phyloP scores from a whole-genome alignment of 2,888 invertebrate genomes.

The Neoitamus cyanurus region DNA sequence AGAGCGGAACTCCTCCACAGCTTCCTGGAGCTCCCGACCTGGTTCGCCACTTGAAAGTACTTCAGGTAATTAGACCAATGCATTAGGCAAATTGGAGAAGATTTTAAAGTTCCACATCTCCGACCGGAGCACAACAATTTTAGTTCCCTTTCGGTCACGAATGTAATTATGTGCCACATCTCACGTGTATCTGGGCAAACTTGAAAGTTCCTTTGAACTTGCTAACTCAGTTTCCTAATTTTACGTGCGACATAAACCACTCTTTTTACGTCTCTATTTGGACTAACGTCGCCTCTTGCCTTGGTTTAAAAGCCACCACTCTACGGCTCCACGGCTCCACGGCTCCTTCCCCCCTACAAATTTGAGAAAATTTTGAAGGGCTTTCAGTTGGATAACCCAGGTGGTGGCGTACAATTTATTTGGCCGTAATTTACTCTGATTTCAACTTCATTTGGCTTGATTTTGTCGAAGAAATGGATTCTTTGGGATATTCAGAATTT shows the following conservation, averaged over 20 bases:
- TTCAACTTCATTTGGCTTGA: neutral
- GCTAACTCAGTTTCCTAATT: constrained; percentile 10
- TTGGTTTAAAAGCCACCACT: neutral
- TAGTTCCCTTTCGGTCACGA: constrained; percentile 16
- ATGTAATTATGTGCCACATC: constrained; percentile 24
- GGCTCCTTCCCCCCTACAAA: neutral
- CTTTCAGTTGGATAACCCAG: neutral
- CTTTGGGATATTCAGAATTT: neutral
- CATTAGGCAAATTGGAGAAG: constrained; percentile 40
- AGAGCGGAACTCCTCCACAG: constrained; percentile 4
- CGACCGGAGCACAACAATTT: constrained; percentile 29
- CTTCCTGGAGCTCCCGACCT: neutral
- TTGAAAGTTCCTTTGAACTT: constrained; percentile 16
- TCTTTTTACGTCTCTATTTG: neutral
- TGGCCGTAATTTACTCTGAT: neutral
- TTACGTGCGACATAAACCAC: neutral
- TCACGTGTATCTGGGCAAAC: neutral
- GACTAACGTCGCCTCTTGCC: neutral
- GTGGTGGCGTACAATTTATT: neutral
- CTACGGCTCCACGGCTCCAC: neutral
- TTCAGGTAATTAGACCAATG: constrained; percentile 40
- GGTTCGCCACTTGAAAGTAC: constrained; percentile 25
- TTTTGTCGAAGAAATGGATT: neutral
- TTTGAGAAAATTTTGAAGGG: neutral
- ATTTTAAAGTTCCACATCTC: constrained; percentile 29